Base-by-base conservation (phyloP, 2,113 vertebrate genomes). In the Dipodomys stephensi region DNA sequence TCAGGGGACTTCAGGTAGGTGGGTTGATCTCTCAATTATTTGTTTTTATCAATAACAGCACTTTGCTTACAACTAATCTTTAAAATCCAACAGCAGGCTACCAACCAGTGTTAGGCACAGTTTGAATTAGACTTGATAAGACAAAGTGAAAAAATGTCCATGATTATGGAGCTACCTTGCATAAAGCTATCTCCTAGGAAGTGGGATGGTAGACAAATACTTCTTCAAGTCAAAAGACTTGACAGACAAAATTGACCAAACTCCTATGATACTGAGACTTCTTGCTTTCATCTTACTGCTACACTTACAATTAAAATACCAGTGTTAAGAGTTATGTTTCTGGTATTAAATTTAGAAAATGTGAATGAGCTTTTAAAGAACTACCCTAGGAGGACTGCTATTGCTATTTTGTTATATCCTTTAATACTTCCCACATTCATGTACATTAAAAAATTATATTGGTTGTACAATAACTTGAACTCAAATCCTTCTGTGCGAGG, bases 31-130 rank as follows among this genome's bases (percentile, higher is more conserved):
- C 94, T 97, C 93, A 97, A 57, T 97, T 95, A 88, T 77, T 44
- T 97, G 87, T 92, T 82, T 93, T 96, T 95, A 89, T 87, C 95
- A 96, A 62, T 96, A 95, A 93, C 53, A 94, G 86, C 67, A 96
- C 86, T 97, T 95, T 97, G 71, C 90, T 87, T 96, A 92, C 90
- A 94, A 53, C n/a, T 78, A 28, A 88, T 96, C 93, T 95, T 87
- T 25, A 78, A 60, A 92, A 84, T 95, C 91, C 90, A 85, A 80
- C 49, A 81, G 69, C 60, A 91, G 77, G 49, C 73, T 96, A 32
- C 77, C 77, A 95, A 76, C 73, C 67, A 85, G 32, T 44, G 60
- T 91, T 93, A 84, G 23, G 78, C 93, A 90, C 88, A 92, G 73
- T 96, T 96, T 96, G 94, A 93, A 90, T 90, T 91, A 23, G 53